A percentile compares a stretch with the other conserved stretches of the same genome.
Conservation (phyloP, 2,797 vertebrate species). For the Poecile montanus region DNA sequence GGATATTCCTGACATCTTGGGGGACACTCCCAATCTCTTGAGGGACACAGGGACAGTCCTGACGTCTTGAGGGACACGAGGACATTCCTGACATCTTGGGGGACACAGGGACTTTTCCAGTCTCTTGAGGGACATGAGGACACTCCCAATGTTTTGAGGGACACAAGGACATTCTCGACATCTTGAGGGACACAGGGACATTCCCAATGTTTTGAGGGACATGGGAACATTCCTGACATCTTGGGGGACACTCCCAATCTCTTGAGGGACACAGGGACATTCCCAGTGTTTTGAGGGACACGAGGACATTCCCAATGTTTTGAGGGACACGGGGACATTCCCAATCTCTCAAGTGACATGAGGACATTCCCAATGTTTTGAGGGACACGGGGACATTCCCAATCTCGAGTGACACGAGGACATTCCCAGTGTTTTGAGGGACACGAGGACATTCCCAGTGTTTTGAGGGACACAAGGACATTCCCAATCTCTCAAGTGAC, state of each 20-base stretch:
- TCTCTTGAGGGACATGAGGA: not conserved
- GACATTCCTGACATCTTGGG: not conserved
- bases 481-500: no score
- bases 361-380: not conserved
- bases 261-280: not conserved
- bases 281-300: not conserved
- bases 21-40: fast-evolving
- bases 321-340: not conserved
- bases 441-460: not conserved
- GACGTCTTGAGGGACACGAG: fast-evolving
- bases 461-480: no score
- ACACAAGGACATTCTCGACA: not conserved
- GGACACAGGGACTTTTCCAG: not conserved
- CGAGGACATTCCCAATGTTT: fast-evolving
- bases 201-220: not conserved
- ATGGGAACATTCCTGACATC: fast-evolving
- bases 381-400: not conserved
- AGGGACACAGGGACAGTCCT: not conserved
- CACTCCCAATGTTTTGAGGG: not conserved
- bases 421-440: not conserved
- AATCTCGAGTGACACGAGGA: not conserved
- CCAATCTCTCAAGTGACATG: not conserved
- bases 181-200: not conserved
- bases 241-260: not conserved
- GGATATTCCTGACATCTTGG: not conserved